Evolutionary conservation across 2,113 vertebrate species (phyloP).

Genomic region (Dromas ardeola): DNA sequence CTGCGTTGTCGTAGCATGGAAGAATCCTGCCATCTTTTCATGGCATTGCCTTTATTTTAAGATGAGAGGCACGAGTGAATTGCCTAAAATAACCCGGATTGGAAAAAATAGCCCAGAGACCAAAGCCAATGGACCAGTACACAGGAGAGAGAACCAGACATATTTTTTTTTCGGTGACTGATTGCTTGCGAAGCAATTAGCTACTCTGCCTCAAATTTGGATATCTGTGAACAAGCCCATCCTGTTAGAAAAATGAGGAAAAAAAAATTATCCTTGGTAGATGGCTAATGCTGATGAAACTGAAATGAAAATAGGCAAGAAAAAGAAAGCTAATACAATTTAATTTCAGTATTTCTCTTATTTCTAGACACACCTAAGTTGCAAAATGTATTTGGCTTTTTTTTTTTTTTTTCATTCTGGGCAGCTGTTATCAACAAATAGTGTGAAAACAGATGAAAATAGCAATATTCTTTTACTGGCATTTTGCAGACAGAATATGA

Average conservation of each 20-base stretch:
- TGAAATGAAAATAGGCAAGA: background rate
- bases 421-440: background rate
- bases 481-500: background rate
- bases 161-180: background rate
- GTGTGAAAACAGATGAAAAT: background rate
- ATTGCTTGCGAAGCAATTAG: background rate
- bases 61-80: background rate
- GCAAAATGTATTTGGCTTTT: background rate
- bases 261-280: background rate
- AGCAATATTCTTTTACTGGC: background rate
- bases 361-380: background rate
- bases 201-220: background rate
- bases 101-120: background rate
- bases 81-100: background rate
- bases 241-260: background rate
- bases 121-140: background rate
- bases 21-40: background rate
- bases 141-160: background rate
- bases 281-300: accelerated
- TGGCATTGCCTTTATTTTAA: background rate
- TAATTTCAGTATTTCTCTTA: background rate
- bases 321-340: background rate
- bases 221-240: background rate
- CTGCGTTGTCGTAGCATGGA: background rate
- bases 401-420: background rate